phyloP scores from a whole-genome alignment of 2,797 vertebrate genomes.

The Okamejei kenojei region DNA sequence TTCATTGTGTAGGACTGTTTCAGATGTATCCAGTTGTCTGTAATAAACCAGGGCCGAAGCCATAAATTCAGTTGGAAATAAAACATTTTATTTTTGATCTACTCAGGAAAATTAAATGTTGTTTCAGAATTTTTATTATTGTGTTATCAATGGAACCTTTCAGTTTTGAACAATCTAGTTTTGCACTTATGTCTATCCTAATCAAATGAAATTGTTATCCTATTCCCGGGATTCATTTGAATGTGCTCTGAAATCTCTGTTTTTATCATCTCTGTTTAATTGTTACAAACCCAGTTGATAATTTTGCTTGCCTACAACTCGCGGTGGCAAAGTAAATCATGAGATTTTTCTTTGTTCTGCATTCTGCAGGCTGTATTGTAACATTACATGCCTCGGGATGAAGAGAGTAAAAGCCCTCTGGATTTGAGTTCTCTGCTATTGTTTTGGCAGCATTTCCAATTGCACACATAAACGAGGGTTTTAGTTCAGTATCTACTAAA shows the following conservation, averaged over 20 bases:
- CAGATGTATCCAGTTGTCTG: background rate
- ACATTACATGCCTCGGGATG: background rate
- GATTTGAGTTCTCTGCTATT: background rate
- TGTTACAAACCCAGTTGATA: background rate
- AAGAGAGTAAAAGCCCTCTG: background rate
- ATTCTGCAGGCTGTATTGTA: background rate
- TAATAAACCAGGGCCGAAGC: background rate
- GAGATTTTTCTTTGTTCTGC: background rate
- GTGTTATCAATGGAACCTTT: background rate
- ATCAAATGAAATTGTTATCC: background rate
- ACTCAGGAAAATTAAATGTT: background rate
- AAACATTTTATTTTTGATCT: background rate
- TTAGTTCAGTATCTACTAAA: background rate
- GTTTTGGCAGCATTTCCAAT: background rate
- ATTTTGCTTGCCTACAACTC: background rate
- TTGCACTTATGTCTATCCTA: background rate
- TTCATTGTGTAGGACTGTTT: background rate
- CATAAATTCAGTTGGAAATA: background rate
- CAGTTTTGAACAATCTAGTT: background rate
- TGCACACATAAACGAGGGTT: background rate
- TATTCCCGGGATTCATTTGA: background rate
- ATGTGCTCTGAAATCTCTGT: background rate
- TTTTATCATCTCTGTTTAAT: background rate
- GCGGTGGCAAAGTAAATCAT: background rate
- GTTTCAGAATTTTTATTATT: background rate